Base-by-base conservation (phyloP, 2,888 invertebrate species). In the Nymphalis urticae region DNA sequence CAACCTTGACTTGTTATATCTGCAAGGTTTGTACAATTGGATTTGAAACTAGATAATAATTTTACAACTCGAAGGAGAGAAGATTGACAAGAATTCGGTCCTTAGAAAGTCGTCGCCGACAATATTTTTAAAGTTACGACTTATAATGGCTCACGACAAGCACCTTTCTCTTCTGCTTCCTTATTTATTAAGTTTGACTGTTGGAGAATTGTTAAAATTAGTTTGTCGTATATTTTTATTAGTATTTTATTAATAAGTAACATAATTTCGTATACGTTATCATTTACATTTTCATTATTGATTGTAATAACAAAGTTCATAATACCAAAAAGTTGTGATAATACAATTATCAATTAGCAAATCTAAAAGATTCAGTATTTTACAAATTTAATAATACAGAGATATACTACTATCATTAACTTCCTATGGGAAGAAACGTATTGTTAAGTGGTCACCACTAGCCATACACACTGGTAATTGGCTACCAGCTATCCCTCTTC, bases 11-110 rank as follows among this genome's bases (percentile, higher is more conserved):
- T 17, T 17, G 6, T 27, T 54, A 9, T 24, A 10, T 21, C 1
- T 2, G 54, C 27, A 54, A 32, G 17, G 27, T 54, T 54, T 27
- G 54, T 8, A 27, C 17, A 54, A 54, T 54, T 32, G 27, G 27
- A 54, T 54, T 54, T 50, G 19, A 62, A 64, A 64, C 17, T 64
- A 50, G 36, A 51, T 59, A 59, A 59, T 65, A 50, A 65, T 48
- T 42, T 51, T 36, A 51, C 42, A 36, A 17, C 36, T 59, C 48
- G 50, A n/a, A n/a, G n/a, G 24, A 5, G 17, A 6, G 42, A n/a
- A 42, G 50, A 54, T 54, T 54, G 19, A 50, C 59, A 42, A 59
- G 19, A 50, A 64, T 36, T 63, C 53, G 21, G 16, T 47, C 24
- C 10, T 9, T n/a, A 64, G 59, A 21, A 42, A 36, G 36, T 65